Evolutionary conservation across 2,888 invertebrate species (phyloP), one percentile per base, ranked within the genome.

Genomic region (Drosophila kambysellisi): DNA sequence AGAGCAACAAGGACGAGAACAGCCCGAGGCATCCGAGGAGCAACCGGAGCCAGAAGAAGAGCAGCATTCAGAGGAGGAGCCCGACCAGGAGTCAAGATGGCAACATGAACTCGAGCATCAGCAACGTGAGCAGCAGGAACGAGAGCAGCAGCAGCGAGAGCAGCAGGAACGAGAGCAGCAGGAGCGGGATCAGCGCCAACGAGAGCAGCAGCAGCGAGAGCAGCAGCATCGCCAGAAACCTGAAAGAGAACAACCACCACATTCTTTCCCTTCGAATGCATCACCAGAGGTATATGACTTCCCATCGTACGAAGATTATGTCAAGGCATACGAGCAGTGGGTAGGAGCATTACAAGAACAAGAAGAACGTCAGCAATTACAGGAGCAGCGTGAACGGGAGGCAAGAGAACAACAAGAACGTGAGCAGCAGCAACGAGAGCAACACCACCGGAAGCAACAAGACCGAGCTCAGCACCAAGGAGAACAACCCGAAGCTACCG

Each of bases 251-350:
- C 62, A 70, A 20, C 8, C 20, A 15, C 46, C 20, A 46, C 20
- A 46, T 46, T 43, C 29, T 9, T 15, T 52, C 0, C 52, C 65
- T 17, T n/a, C 35, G 0, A 60, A 61, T 4, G 56, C 11, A 20
- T 54, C 60, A 0, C 75, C 51, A 3, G 50, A 54, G 1, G 48
- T 52, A 3, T 51, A 32, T 5, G 35, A 25, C 4, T 83, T 39
- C 17, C 12, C 53, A 0, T 63, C n/a, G 8, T 83, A 87, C 35
- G 85, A 84, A 3, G 85, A 62, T 0, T 84, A 83, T 53, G 11
- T 77, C 1, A 32, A 43, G 2, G 80, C 80, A 9, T 72, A 77
- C 62, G 25, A 51, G 0, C 57, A 58, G 8, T 82, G 72, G 43
- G 8, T 35, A 30, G 0, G 63, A 72, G 20, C 65, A 77, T n/a